phyloP scores from a whole-genome alignment of 2,797 vertebrate species.

The Hylomyscus alleni region DNA sequence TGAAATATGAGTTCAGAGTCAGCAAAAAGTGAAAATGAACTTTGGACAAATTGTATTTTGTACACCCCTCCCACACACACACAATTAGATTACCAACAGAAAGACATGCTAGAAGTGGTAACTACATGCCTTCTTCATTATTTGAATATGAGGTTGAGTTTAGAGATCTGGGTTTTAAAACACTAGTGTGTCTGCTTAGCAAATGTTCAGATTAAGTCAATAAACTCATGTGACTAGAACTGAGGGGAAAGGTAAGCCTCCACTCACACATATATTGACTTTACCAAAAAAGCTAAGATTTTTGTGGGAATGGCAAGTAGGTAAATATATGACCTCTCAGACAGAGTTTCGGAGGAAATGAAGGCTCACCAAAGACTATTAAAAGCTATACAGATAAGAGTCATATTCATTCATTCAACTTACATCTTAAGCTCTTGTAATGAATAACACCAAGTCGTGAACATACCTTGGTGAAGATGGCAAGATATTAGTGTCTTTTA shows the following conservation, averaged over 20 bases:
- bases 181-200: not conserved
- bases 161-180: slow-evolving; percentile 12
- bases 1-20: not conserved
- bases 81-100: not conserved
- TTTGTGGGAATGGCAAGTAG: not conserved
- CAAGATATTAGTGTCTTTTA: not conserved
- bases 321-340: not conserved
- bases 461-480: not conserved
- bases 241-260: not conserved
- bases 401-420: not conserved
- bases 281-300: slow-evolving; percentile 21
- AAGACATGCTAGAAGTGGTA: not conserved
- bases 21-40: slow-evolving; percentile 32
- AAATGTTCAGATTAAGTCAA: not conserved
- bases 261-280: not conserved
- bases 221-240: not conserved
- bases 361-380: slow-evolving; percentile 14
- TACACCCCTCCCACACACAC: not conserved
- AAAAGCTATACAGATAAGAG: not conserved
- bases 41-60: slow-evolving; percentile 37
- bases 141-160: not conserved
- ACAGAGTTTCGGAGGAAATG: not conserved
- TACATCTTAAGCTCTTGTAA: not conserved
- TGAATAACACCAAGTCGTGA: not conserved
- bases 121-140: not conserved